Base-by-base conservation (phyloP, 2,888 invertebrate genomes). In the Frankliniella intonsa region DNA sequence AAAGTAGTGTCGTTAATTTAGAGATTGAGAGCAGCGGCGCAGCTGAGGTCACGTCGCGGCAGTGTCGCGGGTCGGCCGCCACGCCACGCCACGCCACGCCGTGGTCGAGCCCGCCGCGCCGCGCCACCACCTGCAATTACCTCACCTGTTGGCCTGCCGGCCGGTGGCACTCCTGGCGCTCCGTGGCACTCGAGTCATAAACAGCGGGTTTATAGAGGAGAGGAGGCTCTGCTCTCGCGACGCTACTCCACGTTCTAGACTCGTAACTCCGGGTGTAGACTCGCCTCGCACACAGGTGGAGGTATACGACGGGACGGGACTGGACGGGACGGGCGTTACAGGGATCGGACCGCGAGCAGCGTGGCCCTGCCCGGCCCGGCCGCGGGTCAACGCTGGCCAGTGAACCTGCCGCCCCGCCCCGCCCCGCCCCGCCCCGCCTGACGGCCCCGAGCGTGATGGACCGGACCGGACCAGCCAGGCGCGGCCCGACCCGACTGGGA, bases 61-160 rank as follows among this genome's bases (percentile, higher is more conserved):
- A 38, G 38, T 38, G 38, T 38, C 38, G 38, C 38, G 55, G 9
- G 14, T 55, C 14, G 5, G 9, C 55, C 55, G 55, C 14, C 9
- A 12, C 14, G 55, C 55, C 55, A 17, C 55, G 55, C 55, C 55
- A 17, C 55, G 55, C 55, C 51, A 51, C 51, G 12, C 51, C 51
- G 51, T 12, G 51, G 10, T 9, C 51, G n/a, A n/a, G 51, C 10
- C 9, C 51, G 51, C 51, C 51, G 51, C 51, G 51, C 51, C 19
- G n/a, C n/a, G 65, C 65, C 69, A 69, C 22, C 22, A 69, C 69
- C 69, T 69, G 69, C 69, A 69, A 69, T 69, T 69, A 69, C 69
- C 69, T 69, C 69, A 69, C 69, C 69, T 69, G 69, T 69, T 69
- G 69, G 69, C 69, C 69, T 69, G 69, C n/a, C n/a, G 69, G 69